A percentile compares a stretch with the other conserved stretches of the same genome.
Evolutionary conservation across 2,113 vertebrate species (phyloP).

Genomic region (Physeter macrocephalus): DNA sequence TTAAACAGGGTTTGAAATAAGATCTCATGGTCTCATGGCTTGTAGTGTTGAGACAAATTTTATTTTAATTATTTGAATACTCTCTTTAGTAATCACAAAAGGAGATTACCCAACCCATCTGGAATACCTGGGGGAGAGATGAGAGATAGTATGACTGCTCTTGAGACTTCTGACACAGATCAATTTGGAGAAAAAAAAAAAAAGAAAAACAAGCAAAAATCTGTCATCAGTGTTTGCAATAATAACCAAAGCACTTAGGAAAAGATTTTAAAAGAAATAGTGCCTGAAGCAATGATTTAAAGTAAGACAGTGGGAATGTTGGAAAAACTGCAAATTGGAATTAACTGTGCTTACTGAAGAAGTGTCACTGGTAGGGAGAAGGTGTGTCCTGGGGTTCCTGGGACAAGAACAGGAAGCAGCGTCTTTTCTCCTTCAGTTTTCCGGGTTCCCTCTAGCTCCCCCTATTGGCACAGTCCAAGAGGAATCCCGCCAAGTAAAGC

Average conservation of each 20-base stretch:
- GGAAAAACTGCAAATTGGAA: neutral
- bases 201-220: neutral
- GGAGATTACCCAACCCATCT: neutral
- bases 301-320: neutral
- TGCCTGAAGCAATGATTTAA: neutral
- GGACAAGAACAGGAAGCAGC: neutral
- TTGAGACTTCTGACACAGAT: conserved; percentile 21
- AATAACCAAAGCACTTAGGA: neutral
- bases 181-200: neutral
- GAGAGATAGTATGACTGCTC: neutral
- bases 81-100: conserved; percentile 31
- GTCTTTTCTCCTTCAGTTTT: neutral
- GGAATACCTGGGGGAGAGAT: neutral
- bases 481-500: neutral
- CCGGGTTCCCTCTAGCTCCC: neutral
- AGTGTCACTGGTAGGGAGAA: neutral
- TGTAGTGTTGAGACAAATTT: conserved; percentile 32
- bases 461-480: neutral
- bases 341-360: neutral
- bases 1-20: conserved; percentile 35
- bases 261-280: neutral
- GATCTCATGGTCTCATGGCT: conserved; percentile 9
- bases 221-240: neutral
- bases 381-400: fast-evolving
- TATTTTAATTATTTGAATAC: conserved; percentile 47